Evolutionary conservation across 2,797 vertebrate species (phyloP).

Genomic region (Pseudochirops corinnae): DNA sequence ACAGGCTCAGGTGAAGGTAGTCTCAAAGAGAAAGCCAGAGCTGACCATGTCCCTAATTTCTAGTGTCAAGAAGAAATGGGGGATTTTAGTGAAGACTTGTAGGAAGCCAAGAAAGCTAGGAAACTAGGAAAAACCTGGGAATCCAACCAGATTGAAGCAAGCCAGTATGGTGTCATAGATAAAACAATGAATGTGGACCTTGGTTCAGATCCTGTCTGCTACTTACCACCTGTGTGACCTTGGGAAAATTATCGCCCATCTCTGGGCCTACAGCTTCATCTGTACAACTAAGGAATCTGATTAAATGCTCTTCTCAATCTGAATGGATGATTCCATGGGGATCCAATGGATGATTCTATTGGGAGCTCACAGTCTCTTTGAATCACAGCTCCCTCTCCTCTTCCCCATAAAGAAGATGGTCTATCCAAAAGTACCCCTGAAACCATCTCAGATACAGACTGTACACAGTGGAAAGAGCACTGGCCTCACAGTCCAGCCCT

Average conservation of each 20-base stretch:
- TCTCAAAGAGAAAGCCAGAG: not conserved
- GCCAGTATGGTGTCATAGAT: not conserved
- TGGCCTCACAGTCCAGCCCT: not conserved
- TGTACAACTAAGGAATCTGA: not conserved
- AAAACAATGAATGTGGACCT: not conserved
- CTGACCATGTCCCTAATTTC: not conserved
- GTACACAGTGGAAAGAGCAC: not conserved
- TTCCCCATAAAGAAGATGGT: not conserved
- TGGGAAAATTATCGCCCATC: not conserved
- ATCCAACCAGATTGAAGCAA: not conserved
- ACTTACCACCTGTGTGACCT: not conserved
- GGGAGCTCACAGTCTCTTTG: not conserved
- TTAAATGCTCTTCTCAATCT: not conserved
- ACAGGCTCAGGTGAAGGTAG: not conserved
- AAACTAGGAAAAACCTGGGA: not conserved
- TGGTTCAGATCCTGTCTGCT: not conserved
- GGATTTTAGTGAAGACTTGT: not conserved
- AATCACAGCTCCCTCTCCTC: not conserved
- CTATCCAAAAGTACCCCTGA: not conserved
- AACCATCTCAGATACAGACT: not conserved
- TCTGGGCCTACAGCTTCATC: not conserved
- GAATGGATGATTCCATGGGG: not conserved
- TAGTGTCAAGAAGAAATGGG: not conserved
- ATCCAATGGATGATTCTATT: no score
- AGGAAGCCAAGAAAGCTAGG: not conserved